A percentile compares a stretch with the other conserved stretches of the same genome.
Conservation (phyloP, 2,888 invertebrate genomes). For the Euphydryas editha region DNA sequence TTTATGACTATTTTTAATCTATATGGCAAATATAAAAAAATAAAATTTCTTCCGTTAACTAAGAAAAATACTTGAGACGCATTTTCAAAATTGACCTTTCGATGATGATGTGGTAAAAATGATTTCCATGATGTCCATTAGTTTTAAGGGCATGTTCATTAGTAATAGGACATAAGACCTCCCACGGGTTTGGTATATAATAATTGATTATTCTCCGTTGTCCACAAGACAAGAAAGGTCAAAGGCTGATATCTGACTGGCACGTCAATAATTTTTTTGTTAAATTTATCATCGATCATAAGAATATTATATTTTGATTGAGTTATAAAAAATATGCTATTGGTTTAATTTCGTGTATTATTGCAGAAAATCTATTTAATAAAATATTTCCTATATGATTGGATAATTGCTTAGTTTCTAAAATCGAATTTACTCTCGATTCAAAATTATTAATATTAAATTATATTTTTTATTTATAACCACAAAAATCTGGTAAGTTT, state of each 20-base stretch:
- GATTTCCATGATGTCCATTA: slow-evolving; percentile 45
- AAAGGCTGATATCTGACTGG: slow-evolving; percentile 57
- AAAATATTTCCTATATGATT: background rate
- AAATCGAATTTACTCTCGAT: background rate
- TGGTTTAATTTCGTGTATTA: background rate
- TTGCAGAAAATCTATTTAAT: background rate
- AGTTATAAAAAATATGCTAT: slow-evolving; percentile 19
- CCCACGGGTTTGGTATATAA: slow-evolving; percentile 57
- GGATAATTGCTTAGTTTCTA: background rate
- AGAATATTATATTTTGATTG: slow-evolving; percentile 18
- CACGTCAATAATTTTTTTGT: slow-evolving; percentile 66
- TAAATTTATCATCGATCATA: slow-evolving; percentile 52
- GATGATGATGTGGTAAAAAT: background rate
- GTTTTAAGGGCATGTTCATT: slow-evolving; percentile 48
- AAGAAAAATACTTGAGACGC: too few species aligned
- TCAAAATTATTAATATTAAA: too few species aligned
- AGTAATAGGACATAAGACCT: slow-evolving; percentile 61
- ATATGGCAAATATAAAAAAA: too few species aligned
- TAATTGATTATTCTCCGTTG: slow-evolving; percentile 68
- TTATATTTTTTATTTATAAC: too few species aligned
- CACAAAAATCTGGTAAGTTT: too few species aligned
- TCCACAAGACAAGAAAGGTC: slow-evolving; percentile 61
- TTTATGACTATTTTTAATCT: too few species aligned
- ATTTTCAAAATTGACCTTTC: too few species aligned
- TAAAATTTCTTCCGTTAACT: too few species aligned